phyloP scores from a whole-genome alignment of 2,113 vertebrate species.

The Dasyurus viverrinus region DNA sequence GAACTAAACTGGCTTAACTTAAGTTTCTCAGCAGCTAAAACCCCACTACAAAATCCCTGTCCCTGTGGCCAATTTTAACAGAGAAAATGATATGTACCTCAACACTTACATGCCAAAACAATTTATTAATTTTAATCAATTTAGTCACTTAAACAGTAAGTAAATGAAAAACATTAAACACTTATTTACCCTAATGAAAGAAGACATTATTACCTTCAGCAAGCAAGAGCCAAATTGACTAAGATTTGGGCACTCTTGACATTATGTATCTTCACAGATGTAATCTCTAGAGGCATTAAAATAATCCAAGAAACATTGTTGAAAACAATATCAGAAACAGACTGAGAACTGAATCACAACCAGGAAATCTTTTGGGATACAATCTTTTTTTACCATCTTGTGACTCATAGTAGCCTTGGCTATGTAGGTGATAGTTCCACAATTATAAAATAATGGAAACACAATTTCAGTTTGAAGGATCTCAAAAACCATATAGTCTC shows the following conservation, averaged over 20 bases:
- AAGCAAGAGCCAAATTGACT: neutral
- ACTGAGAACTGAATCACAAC: neutral
- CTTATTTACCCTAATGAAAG: fast-evolving
- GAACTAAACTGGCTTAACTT: slow-evolving; percentile 18
- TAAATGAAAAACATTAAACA: neutral
- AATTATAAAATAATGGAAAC: too few species aligned
- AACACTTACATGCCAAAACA: neutral
- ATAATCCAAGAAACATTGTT: neutral
- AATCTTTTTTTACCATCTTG: neutral
- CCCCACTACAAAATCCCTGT: neutral
- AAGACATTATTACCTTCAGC: neutral
- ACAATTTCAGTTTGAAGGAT: neutral
- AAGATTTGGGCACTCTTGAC: neutral
- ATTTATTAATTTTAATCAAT: neutral
- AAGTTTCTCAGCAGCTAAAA: slow-evolving; percentile 1
- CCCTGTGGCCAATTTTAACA: neutral
- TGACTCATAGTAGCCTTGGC: too few species aligned
- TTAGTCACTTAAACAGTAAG: neutral
- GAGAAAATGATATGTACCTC: neutral
- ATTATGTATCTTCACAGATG: fast-evolving
- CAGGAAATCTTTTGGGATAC: neutral
- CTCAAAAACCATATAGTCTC: neutral
- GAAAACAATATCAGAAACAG: too few species aligned
- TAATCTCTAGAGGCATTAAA: neutral
- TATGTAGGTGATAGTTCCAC: too few species aligned